Percentiles rank a stretch among this genome's conserved stretches.
Evolutionary conservation across 2,113 vertebrate species (phyloP).

Genomic region (Erpornis zantholeuca): DNA sequence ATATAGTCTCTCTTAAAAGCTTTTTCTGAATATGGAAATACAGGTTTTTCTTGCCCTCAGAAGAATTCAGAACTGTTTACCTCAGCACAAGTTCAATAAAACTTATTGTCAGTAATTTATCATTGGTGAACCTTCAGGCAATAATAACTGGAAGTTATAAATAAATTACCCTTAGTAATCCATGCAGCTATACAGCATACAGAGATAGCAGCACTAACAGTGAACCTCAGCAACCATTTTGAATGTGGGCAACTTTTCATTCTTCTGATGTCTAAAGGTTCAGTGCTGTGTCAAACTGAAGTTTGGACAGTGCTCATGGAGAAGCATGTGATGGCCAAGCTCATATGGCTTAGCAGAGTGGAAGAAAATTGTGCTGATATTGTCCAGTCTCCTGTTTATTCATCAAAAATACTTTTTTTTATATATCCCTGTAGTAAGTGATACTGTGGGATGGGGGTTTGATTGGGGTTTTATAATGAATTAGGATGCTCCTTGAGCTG

Average conservation of each 20-base stretch:
- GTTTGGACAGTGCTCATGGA: neutral
- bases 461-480: neutral
- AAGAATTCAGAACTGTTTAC: neutral
- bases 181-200: neutral
- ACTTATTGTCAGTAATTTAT: neutral
- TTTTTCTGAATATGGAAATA: neutral
- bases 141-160: neutral
- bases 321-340: neutral
- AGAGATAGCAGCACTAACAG: neutral
- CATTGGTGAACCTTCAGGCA: neutral
- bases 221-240: neutral
- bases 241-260: neutral
- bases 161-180: neutral
- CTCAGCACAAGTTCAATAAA: neutral
- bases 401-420: neutral
- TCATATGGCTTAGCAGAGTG: neutral
- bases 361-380: neutral
- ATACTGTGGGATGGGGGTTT: rapidly evolving
- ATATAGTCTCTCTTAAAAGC: neutral
- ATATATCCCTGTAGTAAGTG: neutral
- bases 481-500: neutral
- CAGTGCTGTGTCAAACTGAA: neutral
- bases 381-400: neutral
- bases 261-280: neutral
- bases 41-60: neutral